These are phyloP conservation scores for Boloria euphrosyne DNA, from an alignment of 2,888 invertebrate genomes.

Conservation along the genomic window DNA sequence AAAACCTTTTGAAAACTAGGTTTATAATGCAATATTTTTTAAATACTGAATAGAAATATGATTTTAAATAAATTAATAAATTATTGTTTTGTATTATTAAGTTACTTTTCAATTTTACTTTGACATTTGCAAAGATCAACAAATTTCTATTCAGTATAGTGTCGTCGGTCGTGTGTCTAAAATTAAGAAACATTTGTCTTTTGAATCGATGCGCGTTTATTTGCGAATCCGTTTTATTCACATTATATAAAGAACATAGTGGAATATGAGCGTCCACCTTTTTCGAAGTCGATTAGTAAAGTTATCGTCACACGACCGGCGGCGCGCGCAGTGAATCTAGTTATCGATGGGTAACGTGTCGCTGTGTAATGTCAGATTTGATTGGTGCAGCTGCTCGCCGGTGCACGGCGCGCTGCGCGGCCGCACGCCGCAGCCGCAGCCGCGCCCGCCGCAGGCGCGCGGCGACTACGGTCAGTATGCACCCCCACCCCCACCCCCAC, in stretches of 20 bases:
- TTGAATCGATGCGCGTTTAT: not conserved
- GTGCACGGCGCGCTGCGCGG: constrained; percentile 89
- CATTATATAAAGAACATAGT: too few species aligned
- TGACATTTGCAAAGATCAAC: not conserved
- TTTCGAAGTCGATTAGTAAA: not conserved
- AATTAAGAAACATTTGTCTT: too few species aligned
- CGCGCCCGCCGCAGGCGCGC: constrained; percentile 85
- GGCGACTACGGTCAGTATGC: constrained; percentile 94
- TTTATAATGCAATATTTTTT: not conserved
- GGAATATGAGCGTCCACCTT: too few species aligned
- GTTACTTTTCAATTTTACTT: not conserved
- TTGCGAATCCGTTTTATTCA: not conserved
- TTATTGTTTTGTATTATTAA: not conserved
- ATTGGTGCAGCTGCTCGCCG: constrained; percentile 85
- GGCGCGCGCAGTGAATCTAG: constrained; percentile 32
- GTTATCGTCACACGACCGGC: constrained; percentile 25
- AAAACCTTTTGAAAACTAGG: not conserved
- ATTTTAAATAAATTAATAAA: not conserved
- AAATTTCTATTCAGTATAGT: constrained; percentile 14
- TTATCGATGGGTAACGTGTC: constrained; percentile 56
- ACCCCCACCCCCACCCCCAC: constrained; percentile 30
- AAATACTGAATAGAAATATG: constrained; percentile 11
- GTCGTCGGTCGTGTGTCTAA: constrained; percentile 17
- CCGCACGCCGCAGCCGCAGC: constrained; percentile 77
- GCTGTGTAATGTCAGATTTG: constrained; percentile 74